Evolutionary conservation across 1,140 invertebrate genomes (phyloP), one percentile per base, ranked within the genome.

Genomic region (Tetragnatha versicolor): DNA sequence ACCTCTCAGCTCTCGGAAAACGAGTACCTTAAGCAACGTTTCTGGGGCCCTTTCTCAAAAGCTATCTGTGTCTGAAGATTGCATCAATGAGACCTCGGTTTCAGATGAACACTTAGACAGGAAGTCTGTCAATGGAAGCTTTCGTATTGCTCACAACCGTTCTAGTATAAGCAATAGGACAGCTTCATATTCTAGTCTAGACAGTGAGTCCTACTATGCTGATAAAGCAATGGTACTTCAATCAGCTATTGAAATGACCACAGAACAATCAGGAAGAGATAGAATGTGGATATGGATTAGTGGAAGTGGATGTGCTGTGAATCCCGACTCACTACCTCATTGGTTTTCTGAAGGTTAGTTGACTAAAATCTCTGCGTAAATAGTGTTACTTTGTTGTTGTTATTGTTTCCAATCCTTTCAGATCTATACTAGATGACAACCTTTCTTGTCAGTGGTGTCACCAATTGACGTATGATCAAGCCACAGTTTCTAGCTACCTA

Each of bases 261-360:
- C 29, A 3, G 33, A 65, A 35, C 47, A 51, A 2, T 10, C n/a
- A 5, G 7, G 45, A 39, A 14, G 27, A 10, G 42, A 53, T 53
- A 14, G 53, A 17, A 29, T 89, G 29, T 94, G 93, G 93, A 89
- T 89, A 37, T 92, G 91, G 86, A 90, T 93, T 20, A 90, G 92
- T 83, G 92, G 92, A 76, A 92, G 93, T n/a, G 92, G 92, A 58
- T 92, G 92, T 83, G 88, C 86, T 14, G 84, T 94, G 35, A 92
- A 94, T 85, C 83, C 88, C 14, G 84, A 86, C 39, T 91, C 91
- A 85, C 86, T 90, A 60, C 92, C 93, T 4, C 91, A 93, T 86
- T 94, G 93, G 93, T 92, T 83, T 80, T 51, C 49, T 33, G 70
- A 75, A 79, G 69, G 79, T 81, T 42, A 29, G 60, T 76, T 12